phyloP scores from a whole-genome alignment of 2,797 vertebrate species.

The Steatocranus sp. region DNA sequence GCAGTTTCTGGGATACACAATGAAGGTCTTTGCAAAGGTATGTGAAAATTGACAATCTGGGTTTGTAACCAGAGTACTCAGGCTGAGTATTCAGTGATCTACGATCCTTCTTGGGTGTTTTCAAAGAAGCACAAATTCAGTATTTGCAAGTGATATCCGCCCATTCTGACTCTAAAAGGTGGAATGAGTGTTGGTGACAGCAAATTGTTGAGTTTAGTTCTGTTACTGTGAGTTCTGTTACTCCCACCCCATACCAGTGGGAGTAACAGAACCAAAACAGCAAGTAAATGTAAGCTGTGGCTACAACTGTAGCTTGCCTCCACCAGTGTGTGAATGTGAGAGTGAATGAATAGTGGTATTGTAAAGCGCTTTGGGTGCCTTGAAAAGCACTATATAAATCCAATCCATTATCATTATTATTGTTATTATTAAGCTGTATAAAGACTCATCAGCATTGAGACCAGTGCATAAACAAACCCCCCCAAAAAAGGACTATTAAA shows the following conservation, averaged over 20 bases:
- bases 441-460: neutral
- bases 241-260: neutral
- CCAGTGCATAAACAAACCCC: neutral
- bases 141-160: neutral
- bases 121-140: neutral
- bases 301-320: no score
- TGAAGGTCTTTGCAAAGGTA: constrained; percentile 99
- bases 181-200: neutral
- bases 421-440: neutral
- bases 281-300: neutral
- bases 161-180: neutral
- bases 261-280: neutral
- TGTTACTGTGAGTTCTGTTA: neutral
- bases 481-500: neutral
- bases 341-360: no score
- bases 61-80: neutral
- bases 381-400: no score
- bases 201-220: neutral
- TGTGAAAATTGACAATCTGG: neutral
- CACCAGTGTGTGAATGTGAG: no score
- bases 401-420: no score
- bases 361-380: no score
- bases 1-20: constrained; percentile 93
- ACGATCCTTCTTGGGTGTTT: neutral
- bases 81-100: neutral